Evolutionary conservation across 2,797 vertebrate genomes (phyloP), one percentile per base, ranked within the genome.

Genomic region (Intellagama lesueurii): DNA sequence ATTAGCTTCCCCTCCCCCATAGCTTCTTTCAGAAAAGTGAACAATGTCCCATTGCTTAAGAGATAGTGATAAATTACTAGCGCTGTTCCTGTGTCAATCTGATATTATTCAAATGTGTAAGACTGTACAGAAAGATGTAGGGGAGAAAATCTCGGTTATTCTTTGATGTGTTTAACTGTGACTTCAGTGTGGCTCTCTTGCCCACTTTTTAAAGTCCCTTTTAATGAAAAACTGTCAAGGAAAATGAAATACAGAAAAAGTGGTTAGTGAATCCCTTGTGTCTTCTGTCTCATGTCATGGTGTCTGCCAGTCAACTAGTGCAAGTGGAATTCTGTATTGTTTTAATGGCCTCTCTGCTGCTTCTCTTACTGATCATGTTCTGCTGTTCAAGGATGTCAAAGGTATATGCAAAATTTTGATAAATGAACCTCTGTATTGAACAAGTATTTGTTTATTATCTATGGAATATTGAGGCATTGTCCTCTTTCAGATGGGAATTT

Each of bases 211-310:
- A 22, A 73, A 84, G 85, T 90, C 78, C 24, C 64, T 0, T 89
- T 0, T 77, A 80, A 72, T 82, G 93, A 86, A 90, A 93, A 93
- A 79, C 80, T 89, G 90, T 93, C 90, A 88, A 44, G 88, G 76
- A 86, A 78, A 89, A 82, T 91, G 47, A 88, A 88, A 79, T 77
- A 16, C 78, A 81, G 60, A 66, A n/a, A 85, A 88, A 88, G 26
- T 40, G 32, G 49, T 81, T 77, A 40, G 40, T 88, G 83, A 32
- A 64, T 77, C 49, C 90, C 35, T 44, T 77, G 78, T 82, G 83
- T n/a, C 70, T 44, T 40, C 28, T 72, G 22, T 49, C 52, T 84
- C 69, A 64, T 64, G 30, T 82, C 72, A 88, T 81, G 70, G 70
- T 35, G 30, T 19, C 83, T 86, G 70, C 49, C 66, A 82, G 32